Evolutionary conservation across 2,113 vertebrate genomes (phyloP), one percentile per base, ranked within the genome.

Genomic region (Lepus timidus): DNA sequence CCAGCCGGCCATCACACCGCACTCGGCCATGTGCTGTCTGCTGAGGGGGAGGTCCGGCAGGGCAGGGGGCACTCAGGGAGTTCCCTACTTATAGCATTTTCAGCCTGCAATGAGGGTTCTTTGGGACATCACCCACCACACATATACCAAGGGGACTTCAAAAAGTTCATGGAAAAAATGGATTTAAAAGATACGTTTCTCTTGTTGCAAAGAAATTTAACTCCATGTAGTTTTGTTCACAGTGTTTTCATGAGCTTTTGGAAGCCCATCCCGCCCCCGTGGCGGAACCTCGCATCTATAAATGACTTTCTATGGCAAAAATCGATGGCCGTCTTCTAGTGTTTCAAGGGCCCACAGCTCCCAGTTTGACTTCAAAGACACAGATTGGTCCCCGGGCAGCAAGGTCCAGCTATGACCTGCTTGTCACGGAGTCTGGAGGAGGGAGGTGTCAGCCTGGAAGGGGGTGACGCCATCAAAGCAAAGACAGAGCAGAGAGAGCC

Each of bases 201-300:
- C 19, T 58, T 58, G 55, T 19, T 19, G 14, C 14, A 6, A 58
- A 58, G 55, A 58, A 20, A 58, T 58, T 58, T 14, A 58, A 58
- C 17, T 58, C 55, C 55, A 17, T 20, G 55, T 19, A 58, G 17
- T 58, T 58, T 58, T 19, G 19, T 58, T 58, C 55, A 19, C 3
- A 5, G 19, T 16, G 6, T 58, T 58, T 58, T 14, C 55, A 58
- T 11, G 55, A 58, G 55, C 55, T 58, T 58, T 58, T 19, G 14
- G 17, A 58, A 58, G 17, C 4, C 19, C 55, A 14, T 58, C 17
- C 19, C 17, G 14, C 17, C 55, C 55, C 55, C 14, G 2, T 19
- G 14, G 4, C 1, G 19, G 55, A 17, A 14, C 36, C 9, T 2
- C 55, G 4, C 44, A 9, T 8, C 9, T 13, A 14, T 1, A 20